Conservation (phyloP, 1,140 invertebrate species). For the Ladona fulva region DNA sequence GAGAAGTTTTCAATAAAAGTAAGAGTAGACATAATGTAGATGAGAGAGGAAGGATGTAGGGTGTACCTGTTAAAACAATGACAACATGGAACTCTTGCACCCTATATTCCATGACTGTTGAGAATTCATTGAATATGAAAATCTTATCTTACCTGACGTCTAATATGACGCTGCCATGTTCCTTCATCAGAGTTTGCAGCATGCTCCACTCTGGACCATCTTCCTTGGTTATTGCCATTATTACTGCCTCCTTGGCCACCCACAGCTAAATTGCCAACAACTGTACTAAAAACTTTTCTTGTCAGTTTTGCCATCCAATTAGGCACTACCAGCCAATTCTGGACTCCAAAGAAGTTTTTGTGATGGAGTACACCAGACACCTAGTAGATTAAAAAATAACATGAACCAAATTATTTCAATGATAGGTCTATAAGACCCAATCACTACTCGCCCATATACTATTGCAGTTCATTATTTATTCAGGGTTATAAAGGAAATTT, state of each 20-base stretch:
- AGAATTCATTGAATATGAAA: too few species aligned
- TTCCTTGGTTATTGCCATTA: background rate
- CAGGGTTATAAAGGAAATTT: too few species aligned
- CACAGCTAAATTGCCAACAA: background rate
- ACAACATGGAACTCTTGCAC: too few species aligned
- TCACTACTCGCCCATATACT: too few species aligned
- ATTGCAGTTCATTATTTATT: too few species aligned
- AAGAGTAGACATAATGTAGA: too few species aligned
- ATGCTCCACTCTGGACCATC: background rate
- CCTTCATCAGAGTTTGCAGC: background rate
- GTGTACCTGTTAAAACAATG: too few species aligned
- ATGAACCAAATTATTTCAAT: too few species aligned
- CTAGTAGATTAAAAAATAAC: conserved; percentile 28
- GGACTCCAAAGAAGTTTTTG: conserved; percentile 35
- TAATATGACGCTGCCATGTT: background rate
- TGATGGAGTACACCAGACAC: conserved; percentile 41
- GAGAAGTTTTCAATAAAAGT: too few species aligned
- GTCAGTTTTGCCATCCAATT: conserved; percentile 34
- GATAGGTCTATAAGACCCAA: too few species aligned
- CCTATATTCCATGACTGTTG: too few species aligned
- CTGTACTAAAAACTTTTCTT: conserved; percentile 33
- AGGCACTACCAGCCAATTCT: conserved; percentile 36
- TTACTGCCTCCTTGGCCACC: background rate
- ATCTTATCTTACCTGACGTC: background rate
- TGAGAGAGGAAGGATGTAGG: too few species aligned